A percentile compares a stretch with the other conserved stretches of the same genome.
phyloP scores from a whole-genome alignment of 1,140 invertebrate species.

The Lordiphosa clarofinis region DNA sequence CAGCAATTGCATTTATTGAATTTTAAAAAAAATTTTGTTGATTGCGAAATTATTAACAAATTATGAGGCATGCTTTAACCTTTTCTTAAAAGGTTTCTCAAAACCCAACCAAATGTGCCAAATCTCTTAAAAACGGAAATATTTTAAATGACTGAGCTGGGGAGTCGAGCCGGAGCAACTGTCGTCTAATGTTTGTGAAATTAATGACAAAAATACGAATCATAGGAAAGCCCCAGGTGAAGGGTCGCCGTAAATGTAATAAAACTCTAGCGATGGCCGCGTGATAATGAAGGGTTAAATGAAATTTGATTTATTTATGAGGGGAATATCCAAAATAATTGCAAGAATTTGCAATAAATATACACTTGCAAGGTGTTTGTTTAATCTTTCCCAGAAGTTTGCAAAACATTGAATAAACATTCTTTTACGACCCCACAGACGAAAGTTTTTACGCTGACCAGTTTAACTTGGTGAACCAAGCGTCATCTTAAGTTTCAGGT shows the following conservation, averaged over 20 bases:
- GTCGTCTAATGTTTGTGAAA: slow-evolving; percentile 51
- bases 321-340: too few relatives aligned
- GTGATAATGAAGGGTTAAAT: too few relatives aligned
- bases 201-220: slow-evolving; percentile 60
- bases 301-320: too few relatives aligned
- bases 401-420: too few relatives aligned
- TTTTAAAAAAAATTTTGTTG: slow-evolving; percentile 20
- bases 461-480: too few relatives aligned
- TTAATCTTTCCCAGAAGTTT: too few relatives aligned
- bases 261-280: slow-evolving; percentile 12
- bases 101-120: slow-evolving; percentile 1
- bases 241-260: slow-evolving; percentile 38
- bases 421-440: too few relatives aligned
- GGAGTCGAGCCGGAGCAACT: slow-evolving; percentile 18
- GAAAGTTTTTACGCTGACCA: too few relatives aligned
- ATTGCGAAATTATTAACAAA: slow-evolving; percentile 49
- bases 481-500: too few relatives aligned
- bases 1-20: slow-evolving; percentile 60
- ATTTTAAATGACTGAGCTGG: background rate
- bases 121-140: slow-evolving; percentile 8
- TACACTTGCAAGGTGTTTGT: too few relatives aligned
- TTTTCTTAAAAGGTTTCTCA: slow-evolving; percentile 6
- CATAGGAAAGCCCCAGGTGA: slow-evolving; percentile 45
- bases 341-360: too few relatives aligned
- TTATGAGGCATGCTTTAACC: slow-evolving; percentile 15